A percentile compares a stretch with the other conserved stretches of the same genome.
Evolutionary conservation across 2,888 invertebrate species (phyloP).

Genomic region (Noctua pronuba): DNA sequence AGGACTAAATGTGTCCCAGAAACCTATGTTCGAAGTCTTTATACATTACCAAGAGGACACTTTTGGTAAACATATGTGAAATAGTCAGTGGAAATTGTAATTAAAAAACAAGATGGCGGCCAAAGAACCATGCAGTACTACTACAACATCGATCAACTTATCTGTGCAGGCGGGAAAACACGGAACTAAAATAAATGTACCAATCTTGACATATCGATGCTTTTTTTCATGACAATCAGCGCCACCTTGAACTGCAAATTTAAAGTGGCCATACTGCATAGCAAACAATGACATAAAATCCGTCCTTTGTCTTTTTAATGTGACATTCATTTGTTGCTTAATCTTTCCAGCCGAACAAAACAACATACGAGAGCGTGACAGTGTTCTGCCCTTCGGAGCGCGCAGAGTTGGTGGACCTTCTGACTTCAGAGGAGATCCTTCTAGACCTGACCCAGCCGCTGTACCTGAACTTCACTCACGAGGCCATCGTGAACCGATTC

Average conservation of each 20-base stretch:
- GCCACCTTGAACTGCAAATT: not conserved
- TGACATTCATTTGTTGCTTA: conserved; percentile 4
- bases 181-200: not conserved
- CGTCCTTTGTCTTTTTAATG: not conserved
- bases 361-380: conserved; percentile 95
- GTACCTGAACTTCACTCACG: conserved; percentile 96
- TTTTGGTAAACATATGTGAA: not conserved
- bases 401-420: conserved; percentile 93
- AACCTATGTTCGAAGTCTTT: not conserved
- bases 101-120: not conserved
- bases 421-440: conserved; percentile 94
- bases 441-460: conserved; percentile 95
- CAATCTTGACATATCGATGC: not conserved
- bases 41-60: not conserved
- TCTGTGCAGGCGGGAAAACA: not conserved
- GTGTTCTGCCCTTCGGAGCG: conserved; percentile 95
- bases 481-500: conserved; percentile 94
- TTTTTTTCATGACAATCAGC: not conserved
- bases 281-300: not conserved
- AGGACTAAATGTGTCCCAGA: not conserved
- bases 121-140: not conserved
- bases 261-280: not conserved
- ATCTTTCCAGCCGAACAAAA: conserved; percentile 93
- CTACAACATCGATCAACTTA: not conserved
- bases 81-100: not conserved